Base-by-base conservation (phyloP, 2,888 invertebrate genomes). In the Atrina japonica region DNA sequence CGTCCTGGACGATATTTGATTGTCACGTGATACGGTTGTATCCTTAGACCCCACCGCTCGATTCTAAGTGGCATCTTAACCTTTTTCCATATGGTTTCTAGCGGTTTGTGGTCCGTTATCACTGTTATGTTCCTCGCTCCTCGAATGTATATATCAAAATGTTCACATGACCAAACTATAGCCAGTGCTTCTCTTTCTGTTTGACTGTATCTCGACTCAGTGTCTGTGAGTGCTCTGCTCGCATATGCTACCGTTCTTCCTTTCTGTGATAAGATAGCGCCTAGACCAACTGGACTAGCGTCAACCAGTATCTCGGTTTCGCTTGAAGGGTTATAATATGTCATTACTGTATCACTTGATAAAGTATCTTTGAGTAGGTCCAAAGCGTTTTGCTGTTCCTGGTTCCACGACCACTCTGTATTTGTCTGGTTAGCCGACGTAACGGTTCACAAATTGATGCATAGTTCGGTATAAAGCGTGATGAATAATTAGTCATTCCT, bases 21-120 rank as follows among this genome's bases (percentile, higher is more conserved):
- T 1, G 30, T 74, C 40, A 77, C 47, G 21, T 76, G 66, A 64
- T 81, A 83, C 30, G 74, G 75, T 60, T 78, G 78, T 23, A 82
- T 40, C 16, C 49, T 69, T 59, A 55, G 63, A 70, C 40, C 67
- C 66, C 61, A 77, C 68, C 45, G 49, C 52, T 81, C 78, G n/a
- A 83, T 79, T 14, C 80, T 43, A 41, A 77, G 58, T 29, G 75
- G n/a, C 0, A 70, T 70, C 49, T 63, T 77, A 16, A 67, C 45
- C 11, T 61, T 76, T n/a, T 64, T n/a, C 66, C 65, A 70, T n/a
- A 77, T 77, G 0, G 18, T 25, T 35, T 63, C 67, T n/a, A 83
- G 30, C 6, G 82, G 82, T 53, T 82, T 76, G 64, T 82, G 83
- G 61, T 80, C 77, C 81, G n/a, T n/a, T 14, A 77, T n/a, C 9